These are phyloP conservation scores for Elegia similella DNA, from an alignment of 2,888 invertebrate species.

Conservation along the genomic window DNA sequence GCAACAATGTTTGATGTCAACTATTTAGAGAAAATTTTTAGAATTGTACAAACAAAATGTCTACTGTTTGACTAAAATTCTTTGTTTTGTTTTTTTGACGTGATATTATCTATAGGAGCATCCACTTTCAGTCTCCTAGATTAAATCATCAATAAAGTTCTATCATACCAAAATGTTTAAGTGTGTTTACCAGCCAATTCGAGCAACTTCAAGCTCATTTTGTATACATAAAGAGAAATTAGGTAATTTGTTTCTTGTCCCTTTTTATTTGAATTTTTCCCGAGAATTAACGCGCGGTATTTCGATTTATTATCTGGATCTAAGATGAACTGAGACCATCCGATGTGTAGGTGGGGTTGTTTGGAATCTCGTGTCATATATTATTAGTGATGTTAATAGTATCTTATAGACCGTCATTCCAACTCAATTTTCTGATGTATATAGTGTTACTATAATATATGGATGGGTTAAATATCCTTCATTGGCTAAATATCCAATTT, in stretches of 20 bases:
- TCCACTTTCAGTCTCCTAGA: conserved; percentile 48
- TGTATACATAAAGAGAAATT: conserved; percentile 67
- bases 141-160: conserved; percentile 66
- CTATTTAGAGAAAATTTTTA: too few species aligned
- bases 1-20: too few species aligned
- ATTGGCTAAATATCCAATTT: too few species aligned
- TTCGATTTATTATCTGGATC: conserved; percentile 43
- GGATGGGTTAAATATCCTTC: too few species aligned
- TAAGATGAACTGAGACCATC: conserved; percentile 33
- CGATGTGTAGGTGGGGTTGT: neutral
- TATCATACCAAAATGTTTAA: conserved; percentile 63
- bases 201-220: conserved; percentile 63
- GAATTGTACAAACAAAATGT: too few species aligned
- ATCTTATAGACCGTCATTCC: too few species aligned
- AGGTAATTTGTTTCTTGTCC: conserved; percentile 65
- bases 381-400: neutral
- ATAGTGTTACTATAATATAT: too few species aligned
- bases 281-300: conserved; percentile 42
- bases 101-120: too few species aligned
- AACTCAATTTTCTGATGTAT: too few species aligned
- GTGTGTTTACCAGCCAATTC: conserved; percentile 66
- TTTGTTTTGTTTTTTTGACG: too few species aligned
- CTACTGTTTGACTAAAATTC: too few species aligned
- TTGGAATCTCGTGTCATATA: neutral
- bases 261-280: conserved; percentile 51